Conservation (phyloP, 2,797 vertebrate species). For the Miopithecus talapoin region DNA sequence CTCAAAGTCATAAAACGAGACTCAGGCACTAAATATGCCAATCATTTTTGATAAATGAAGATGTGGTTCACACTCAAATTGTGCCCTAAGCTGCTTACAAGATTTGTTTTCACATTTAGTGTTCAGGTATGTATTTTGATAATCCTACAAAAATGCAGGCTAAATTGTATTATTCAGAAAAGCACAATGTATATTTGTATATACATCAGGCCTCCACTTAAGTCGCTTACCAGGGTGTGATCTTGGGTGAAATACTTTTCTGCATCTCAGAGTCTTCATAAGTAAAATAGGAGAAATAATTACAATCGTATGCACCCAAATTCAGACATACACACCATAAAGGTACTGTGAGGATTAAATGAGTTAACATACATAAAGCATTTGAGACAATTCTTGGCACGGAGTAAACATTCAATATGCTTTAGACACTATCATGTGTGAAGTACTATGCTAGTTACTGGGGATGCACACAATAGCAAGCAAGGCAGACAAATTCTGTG, state of each 20-base stretch:
- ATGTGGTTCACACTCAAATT: neutral
- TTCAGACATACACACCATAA: neutral
- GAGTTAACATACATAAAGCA: neutral
- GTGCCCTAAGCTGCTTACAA: neutral
- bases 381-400: neutral
- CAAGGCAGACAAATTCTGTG: neutral
- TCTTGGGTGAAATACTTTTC: neutral
- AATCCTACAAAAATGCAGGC: neutral
- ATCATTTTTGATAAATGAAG: neutral
- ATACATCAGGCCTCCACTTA: neutral
- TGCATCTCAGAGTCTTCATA: neutral
- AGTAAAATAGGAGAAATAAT: neutral
- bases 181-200: neutral
- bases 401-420: neutral
- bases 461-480: neutral
- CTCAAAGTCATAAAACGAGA: constrained; percentile 1
- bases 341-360: neutral
- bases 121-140: neutral
- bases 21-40: neutral
- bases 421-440: neutral
- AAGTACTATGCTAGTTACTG: neutral
- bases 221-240: neutral
- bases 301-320: neutral
- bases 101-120: neutral
- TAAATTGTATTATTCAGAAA: neutral